A percentile compares a stretch with the other conserved stretches of the same genome.
Evolutionary conservation across 1,140 invertebrate genomes (phyloP).

Genomic region (Pseudomyrmex concolor): DNA sequence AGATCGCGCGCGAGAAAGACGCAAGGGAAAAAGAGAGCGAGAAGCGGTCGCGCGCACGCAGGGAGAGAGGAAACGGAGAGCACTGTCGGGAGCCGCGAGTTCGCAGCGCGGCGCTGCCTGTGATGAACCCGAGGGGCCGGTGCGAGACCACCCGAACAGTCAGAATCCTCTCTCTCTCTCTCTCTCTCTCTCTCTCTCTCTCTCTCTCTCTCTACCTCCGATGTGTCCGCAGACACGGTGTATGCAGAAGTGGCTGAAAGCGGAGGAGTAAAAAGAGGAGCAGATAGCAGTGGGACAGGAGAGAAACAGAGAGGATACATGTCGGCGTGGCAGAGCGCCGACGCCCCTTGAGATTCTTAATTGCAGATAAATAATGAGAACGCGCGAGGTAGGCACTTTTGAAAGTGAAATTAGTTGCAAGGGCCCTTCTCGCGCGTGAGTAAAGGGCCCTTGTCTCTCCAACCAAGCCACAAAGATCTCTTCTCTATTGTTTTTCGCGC

Average conservation of each 20-base stretch:
- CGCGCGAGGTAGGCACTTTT: constrained; percentile 64
- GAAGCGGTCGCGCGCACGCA: constrained; percentile 35
- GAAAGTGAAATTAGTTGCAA: constrained; percentile 69
- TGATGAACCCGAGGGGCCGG: constrained; percentile 57
- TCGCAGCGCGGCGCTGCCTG: constrained; percentile 55
- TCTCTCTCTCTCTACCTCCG: constrained; percentile 40
- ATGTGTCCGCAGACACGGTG: constrained; percentile 17
- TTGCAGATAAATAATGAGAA: constrained; percentile 74
- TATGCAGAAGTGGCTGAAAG: constrained; percentile 55
- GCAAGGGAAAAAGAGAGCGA: constrained; percentile 27
- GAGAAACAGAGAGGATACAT: constrained; percentile 38
- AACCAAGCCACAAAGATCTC: background rate
- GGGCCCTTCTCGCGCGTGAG: constrained; percentile 48
- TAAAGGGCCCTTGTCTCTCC: constrained; percentile 19
- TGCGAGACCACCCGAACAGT: constrained; percentile 75
- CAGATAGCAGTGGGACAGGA: constrained; percentile 57
- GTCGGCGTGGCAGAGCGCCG: constrained; percentile 55
- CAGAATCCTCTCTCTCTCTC: constrained; percentile 47
- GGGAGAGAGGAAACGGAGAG: constrained; percentile 35
- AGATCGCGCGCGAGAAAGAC: constrained; percentile 1
- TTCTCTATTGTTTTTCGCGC: constrained; percentile 20
- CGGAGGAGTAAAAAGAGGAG: constrained; percentile 38
- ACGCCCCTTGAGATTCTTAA: constrained; percentile 68
- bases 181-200: too few relatives aligned
- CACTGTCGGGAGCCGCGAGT: constrained; percentile 53